Percentiles rank a stretch among this genome's conserved stretches.
Conservation (phyloP, 2,888 invertebrate species). For the Capitulum mitella region DNA sequence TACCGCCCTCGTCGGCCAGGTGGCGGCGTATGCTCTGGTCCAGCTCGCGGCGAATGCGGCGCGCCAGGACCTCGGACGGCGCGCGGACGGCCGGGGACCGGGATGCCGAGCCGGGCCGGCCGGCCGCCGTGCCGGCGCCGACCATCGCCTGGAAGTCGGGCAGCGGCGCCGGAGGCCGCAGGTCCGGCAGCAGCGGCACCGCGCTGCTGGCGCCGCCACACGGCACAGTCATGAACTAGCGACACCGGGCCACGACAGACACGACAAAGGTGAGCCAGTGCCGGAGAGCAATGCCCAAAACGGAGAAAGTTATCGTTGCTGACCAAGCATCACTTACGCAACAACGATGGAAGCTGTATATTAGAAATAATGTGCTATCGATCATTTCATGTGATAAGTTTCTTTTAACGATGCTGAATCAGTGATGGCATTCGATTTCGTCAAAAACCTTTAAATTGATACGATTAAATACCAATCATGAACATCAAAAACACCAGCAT, state of each 20-base stretch:
- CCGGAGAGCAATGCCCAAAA: too few species aligned
- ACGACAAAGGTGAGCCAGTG: too few species aligned
- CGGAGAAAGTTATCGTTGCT: too few species aligned
- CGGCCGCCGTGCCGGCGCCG: not conserved
- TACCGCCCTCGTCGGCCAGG: not conserved
- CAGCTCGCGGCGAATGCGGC: not conserved
- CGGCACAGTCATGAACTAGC: not conserved
- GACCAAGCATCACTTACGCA: too few species aligned
- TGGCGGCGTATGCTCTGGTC: not conserved
- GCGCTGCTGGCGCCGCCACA: not conserved
- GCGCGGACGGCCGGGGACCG: not conserved
- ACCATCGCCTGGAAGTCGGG: not conserved
- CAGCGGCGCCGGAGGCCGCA: not conserved
- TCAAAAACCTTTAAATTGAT: too few species aligned
- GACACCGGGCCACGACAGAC: not conserved
- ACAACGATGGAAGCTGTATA: too few species aligned
- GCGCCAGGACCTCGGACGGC: not conserved
- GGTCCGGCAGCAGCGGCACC: conserved; percentile 16
- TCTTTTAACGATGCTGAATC: too few species aligned
- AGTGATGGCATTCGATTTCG: too few species aligned
- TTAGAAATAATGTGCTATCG: too few species aligned
- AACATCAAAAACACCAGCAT: too few species aligned
- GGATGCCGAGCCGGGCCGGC: not conserved
- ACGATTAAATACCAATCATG: too few species aligned
- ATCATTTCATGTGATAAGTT: too few species aligned